phyloP scores from a whole-genome alignment of 2,888 invertebrate species.

The Muscina levida region DNA sequence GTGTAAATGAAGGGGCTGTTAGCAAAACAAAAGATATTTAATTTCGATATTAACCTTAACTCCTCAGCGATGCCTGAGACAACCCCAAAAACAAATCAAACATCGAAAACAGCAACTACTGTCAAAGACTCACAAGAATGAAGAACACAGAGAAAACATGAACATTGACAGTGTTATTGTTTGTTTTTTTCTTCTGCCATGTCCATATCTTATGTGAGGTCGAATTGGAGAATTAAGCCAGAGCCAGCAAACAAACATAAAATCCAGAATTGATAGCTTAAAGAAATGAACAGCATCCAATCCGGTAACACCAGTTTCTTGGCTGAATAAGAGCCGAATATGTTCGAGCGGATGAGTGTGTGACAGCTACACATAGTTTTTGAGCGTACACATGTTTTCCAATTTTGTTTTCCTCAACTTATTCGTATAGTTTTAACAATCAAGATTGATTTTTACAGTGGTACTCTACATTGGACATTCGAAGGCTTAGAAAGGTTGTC shows the following conservation, averaged over 20 bases:
- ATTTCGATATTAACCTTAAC: slow-evolving; percentile 12
- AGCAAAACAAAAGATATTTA: slow-evolving; percentile 22
- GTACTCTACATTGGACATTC: too few relatives aligned
- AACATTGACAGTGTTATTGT: slow-evolving; percentile 4
- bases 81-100: not conserved
- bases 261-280: slow-evolving; percentile 29
- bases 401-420: slow-evolving; percentile 15
- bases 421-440: slow-evolving; percentile 4
- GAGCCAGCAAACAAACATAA: slow-evolving; percentile 6
- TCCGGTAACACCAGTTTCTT: slow-evolving; percentile 43
- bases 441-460: too few relatives aligned
- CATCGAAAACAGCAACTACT: not conserved
- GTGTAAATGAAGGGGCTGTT: not conserved
- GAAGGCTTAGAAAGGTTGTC: too few relatives aligned
- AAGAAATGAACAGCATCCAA: slow-evolving; percentile 23
- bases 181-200: not conserved
- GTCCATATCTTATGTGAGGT: not conserved
- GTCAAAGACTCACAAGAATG: slow-evolving; percentile 1
- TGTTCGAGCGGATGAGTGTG: not conserved
- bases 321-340: not conserved
- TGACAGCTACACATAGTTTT: slow-evolving; percentile 17
- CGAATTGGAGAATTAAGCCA: not conserved
- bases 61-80: not conserved
- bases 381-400: slow-evolving; percentile 29
- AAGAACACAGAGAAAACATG: not conserved